A percentile compares a stretch with the other conserved stretches of the same genome.
These are phyloP conservation scores for Brotula barbata DNA, from an alignment of 2,797 vertebrate genomes.

Conservation along the genomic window DNA sequence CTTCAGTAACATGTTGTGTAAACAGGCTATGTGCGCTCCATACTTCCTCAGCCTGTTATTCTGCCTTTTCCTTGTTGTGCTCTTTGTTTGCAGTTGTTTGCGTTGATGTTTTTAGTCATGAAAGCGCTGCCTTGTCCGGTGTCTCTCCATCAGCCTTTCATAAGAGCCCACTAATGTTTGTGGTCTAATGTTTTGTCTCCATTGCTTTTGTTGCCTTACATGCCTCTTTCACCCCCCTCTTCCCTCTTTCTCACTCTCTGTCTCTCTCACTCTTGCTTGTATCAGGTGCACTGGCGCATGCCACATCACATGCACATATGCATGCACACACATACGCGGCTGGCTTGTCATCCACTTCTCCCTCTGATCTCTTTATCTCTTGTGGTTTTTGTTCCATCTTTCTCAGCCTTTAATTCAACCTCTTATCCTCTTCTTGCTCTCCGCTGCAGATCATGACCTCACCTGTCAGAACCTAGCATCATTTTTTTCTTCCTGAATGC, in stretches of 20 bases:
- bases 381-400: conserved; percentile 67
- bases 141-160: conserved; percentile 60
- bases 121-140: conserved; percentile 63
- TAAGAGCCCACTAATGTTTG: conserved; percentile 61
- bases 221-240: conserved; percentile 14
- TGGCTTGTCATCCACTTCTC: conserved; percentile 61
- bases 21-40: conserved; percentile 58
- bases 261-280: conserved; percentile 31
- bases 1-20: conserved; percentile 59
- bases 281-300: conserved; percentile 63
- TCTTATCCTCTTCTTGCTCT: conserved; percentile 68
- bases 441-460: conserved; percentile 76
- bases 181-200: conserved; percentile 68
- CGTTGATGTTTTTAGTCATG: conserved; percentile 59
- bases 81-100: conserved; percentile 67
- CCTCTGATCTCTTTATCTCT: conserved; percentile 77
- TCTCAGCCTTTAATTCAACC: conserved; percentile 73
- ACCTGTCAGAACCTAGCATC: conserved; percentile 68
- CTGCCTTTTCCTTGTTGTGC: conserved; percentile 41
- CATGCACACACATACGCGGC: conserved; percentile 45
- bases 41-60: conserved; percentile 64
- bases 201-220: conserved; percentile 50
- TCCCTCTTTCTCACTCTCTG: conserved; percentile 24
- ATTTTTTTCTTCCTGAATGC: conserved; percentile 81
- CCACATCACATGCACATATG: conserved; percentile 43